Evolutionary conservation across 2,888 invertebrate species (phyloP), one percentile per base, ranked within the genome.

Genomic region (Chromoteleia sp.): DNA sequence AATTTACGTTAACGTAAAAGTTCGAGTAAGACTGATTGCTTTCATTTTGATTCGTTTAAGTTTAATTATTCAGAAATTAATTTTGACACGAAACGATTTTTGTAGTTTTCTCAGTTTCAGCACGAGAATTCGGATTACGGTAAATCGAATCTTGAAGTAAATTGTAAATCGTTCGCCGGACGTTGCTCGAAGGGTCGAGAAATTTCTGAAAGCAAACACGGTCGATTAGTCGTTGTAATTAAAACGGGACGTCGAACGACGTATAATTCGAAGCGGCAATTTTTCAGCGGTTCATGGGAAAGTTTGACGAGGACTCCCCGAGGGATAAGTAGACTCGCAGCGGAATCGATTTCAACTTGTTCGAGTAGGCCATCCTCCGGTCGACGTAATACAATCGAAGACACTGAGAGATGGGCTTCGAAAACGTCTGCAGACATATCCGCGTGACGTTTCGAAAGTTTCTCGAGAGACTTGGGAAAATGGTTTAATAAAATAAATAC

Each of bases 401-500:
- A 74, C 63, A 78, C 74, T 68, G 77, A 70, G 59, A 80, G 74
- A 77, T 63, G 82, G 82, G 80, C 77, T 80, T 75, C 74, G 74
- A 71, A 77, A 83, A 83, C 71, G 80, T 83, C 82, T 61, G 71
- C 19, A 73, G 80, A 70, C 73, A 54, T 82, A 79, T 77, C 61
- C 71, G 79, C 80, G 81, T 81, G 82, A 82, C 83, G 84, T 84
- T 84, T 83, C 73, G 82, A 84, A 85, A 86, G 84, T 84, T 84
- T 79, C 83, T 84, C 80, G 76, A 63, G 82, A 83, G 85, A 83
- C 82, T 79, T 73, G 77, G 84, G 87, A 86, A 88, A 88, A 90
- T 89, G 89, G 88, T 91, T 91, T 91, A 90, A 91, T 91, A 91
- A 91, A 91, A 91, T 91, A 91, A 91, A 91, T 90, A 90, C 86